Conservation (phyloP, 2,888 invertebrate species). For the Ormia ochracea region DNA sequence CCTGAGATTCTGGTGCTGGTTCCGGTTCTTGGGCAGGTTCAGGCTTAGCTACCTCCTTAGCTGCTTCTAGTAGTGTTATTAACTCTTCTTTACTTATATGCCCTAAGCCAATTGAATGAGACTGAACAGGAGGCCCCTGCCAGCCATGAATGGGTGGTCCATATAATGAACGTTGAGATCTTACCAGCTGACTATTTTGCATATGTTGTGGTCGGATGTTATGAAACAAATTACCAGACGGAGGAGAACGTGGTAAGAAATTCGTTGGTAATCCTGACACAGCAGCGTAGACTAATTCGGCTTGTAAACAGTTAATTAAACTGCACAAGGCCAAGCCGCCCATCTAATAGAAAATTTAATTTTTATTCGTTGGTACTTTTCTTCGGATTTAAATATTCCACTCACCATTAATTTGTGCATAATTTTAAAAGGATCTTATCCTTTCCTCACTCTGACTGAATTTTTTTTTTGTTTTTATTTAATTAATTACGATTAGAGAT, state of each 20-base stretch:
- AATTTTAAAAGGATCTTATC: neutral
- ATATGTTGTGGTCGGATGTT: neutral
- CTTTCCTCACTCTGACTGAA: neutral
- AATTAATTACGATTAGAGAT: neutral
- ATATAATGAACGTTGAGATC: conserved; percentile 68
- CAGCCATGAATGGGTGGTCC: conserved; percentile 62
- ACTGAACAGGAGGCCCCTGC: conserved; percentile 61
- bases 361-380: neutral
- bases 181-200: neutral
- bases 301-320: conserved; percentile 28
- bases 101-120: conserved; percentile 66
- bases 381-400: neutral
- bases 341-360: conserved; percentile 19
- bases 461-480: neutral
- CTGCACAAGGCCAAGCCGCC: conserved; percentile 31
- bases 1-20: conserved; percentile 74
- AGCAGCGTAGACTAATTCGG: conserved; percentile 45
- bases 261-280: conserved; percentile 41
- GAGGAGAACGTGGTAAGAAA: conserved; percentile 14
- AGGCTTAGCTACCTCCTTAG: conserved; percentile 70
- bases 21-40: conserved; percentile 73
- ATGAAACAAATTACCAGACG: neutral
- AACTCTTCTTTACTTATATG: conserved; percentile 72
- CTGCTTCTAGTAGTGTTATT: conserved; percentile 69
- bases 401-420: conserved; percentile 49